Evolutionary conservation across 2,888 invertebrate genomes (phyloP), one percentile per base, ranked within the genome.

Genomic region (Busseola fusca): DNA sequence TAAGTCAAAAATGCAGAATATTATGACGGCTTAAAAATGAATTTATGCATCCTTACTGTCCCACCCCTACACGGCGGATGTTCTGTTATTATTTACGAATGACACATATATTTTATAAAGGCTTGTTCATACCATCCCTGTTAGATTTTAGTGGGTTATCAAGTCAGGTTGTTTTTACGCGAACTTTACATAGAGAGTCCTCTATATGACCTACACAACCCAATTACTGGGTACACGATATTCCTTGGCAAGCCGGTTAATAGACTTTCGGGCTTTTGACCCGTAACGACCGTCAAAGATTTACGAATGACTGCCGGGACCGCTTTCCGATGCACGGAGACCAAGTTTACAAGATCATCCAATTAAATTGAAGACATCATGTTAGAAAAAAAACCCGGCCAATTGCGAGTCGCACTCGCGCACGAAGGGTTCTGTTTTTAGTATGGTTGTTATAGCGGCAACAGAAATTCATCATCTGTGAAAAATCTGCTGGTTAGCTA

Each of bases 71-170:
- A 54, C 69, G 54, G 69, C 72, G 81, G 69, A 76, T 68, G 74
- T 69, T 74, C 68, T 62, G 72, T 75, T 72, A 79, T 78, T 81
- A 81, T 81, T 81, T 84, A 80, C 84, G 62, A 71, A 78, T 80
- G 83, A 80, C 84, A 81, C 83, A 72, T 80, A 62, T 60, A 74
- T 75, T 64, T 59, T 18, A 56, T 65, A 76, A 83, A 77, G 68
- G 54, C 37, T 67, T 59, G 66, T 69, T 18, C 76, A 79, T 67
- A 78, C 37, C 62, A 16, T 10, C 30, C 2, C 18, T 21, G 50
- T 66, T 16, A 1, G 0, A 14, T 45, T 34, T n/a, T 48, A n/a
- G 4, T 30, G 16, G 54, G 34, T 34, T 12, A 25, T 50, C 14
- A 57, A n/a, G 1, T 10, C 27, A 5, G 4, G 25, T 25, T 1